Evolutionary conservation across 2,888 invertebrate genomes (phyloP).

Genomic region (Slavum lentiscoides): DNA sequence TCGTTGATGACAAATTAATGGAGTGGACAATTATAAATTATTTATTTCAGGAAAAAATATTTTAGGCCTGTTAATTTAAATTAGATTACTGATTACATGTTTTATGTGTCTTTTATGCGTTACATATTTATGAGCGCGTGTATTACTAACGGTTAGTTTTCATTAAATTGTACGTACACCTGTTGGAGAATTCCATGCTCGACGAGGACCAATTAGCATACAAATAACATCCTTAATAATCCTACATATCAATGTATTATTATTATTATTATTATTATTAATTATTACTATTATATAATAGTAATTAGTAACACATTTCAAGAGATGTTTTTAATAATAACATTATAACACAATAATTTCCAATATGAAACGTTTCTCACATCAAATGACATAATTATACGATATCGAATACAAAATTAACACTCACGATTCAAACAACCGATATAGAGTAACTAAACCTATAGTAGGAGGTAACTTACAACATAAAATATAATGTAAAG

Average conservation of each 20-base stretch:
- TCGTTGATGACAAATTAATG: background rate
- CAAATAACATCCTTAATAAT: constrained; percentile 43
- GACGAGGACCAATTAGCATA: constrained; percentile 42
- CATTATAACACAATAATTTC: background rate
- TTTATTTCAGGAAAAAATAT: background rate
- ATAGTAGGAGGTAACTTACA: too few relatives aligned
- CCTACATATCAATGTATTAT: constrained; percentile 5
- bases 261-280: constrained; percentile 13
- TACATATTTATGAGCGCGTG: background rate
- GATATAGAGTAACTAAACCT: too few relatives aligned
- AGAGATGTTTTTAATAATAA: background rate
- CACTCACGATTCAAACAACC: too few relatives aligned
- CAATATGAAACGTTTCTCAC: background rate
- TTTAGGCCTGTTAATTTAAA: background rate
- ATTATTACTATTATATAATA: background rate
- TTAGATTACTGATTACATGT: background rate
- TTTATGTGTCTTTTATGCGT: background rate
- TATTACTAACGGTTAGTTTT: background rate
- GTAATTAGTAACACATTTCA: background rate
- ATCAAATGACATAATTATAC: background rate
- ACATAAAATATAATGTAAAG: background rate
- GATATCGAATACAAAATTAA: background rate
- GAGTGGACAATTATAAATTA: constrained; percentile 1
- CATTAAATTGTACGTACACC: constrained; percentile 12
- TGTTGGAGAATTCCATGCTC: constrained; percentile 24